Base-by-base conservation (phyloP, 1,140 invertebrate species). In the Eubasilissa regina region DNA sequence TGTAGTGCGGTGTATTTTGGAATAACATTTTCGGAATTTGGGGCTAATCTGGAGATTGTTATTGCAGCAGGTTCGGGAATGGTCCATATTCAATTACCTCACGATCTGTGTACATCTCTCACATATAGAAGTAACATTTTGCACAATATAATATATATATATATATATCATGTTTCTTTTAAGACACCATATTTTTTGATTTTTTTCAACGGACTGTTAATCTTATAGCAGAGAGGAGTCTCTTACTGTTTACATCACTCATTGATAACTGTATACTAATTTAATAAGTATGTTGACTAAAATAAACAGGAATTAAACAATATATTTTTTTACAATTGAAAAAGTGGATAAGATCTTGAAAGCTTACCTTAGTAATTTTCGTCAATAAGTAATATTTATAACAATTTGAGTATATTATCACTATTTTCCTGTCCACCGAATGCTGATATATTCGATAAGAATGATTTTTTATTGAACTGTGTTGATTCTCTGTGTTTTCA, bases 261-360 rank as follows among this genome's bases (percentile, higher is more conserved):
- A 35, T 35, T 35, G 13, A 56, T 8, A 56, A 56, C 53, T 56
- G n/a, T 17, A 56, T 56, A 56, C 8, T 15, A 56, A n/a, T 17
- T 17, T 15, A 56, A 56, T 56, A 56, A 17, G n/a, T 9, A 56
- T 7, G 53, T 17, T 56, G 17, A 56, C 62, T 15, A 66, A 66
- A 66, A n/a, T 66, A 15, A 66, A 66, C 62, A 15, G 43, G n/a
- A 47, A 66, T 43, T 66, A 44, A 44, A 45, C 7, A 56, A 56
- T 35, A 17, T 56, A 56, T 17, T 56, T 66, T 9, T 64, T 43
- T 64, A 15, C 11, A 43, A 64, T 17, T 64, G 19, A 17, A 70
- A 35, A 70, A 25, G 44, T 70, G 9, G 9, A 70, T 70, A 70
- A 47, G 66, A 53, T 51, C 66, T 48, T 21, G 12, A 13, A 70